Percentiles rank a stretch among this genome's conserved stretches.
phyloP scores from a whole-genome alignment of 2,888 invertebrate genomes.

The Cataglyphis albicans region DNA sequence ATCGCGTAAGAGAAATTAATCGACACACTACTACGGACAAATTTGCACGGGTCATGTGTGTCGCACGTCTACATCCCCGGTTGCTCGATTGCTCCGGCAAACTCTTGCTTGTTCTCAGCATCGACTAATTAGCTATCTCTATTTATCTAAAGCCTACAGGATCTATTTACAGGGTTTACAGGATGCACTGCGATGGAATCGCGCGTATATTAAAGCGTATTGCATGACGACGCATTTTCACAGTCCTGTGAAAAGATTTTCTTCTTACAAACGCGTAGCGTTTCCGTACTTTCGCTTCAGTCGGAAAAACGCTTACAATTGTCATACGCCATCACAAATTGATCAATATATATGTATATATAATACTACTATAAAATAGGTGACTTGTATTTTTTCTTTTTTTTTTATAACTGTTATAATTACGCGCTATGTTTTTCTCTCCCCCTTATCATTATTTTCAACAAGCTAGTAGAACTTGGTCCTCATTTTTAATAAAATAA shows the following conservation, averaged over 20 bases:
- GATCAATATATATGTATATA: not conserved
- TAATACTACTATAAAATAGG: not conserved
- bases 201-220: conserved; percentile 61
- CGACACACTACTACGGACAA: not conserved
- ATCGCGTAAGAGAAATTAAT: conserved; percentile 25
- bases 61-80: not conserved
- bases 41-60: not conserved
- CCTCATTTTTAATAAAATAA: not conserved
- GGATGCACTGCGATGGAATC: conserved; percentile 80
- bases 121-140: conserved; percentile 41
- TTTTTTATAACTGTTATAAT: not conserved
- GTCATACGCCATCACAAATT: not conserved
- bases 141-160: conserved; percentile 68
- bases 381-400: not conserved
- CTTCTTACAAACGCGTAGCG: conserved; percentile 30
- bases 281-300: not conserved
- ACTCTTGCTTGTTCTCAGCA: conserved; percentile 13
- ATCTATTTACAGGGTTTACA: conserved; percentile 79
- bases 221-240: conserved; percentile 53
- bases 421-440: not conserved
- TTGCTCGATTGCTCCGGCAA: not conserved
- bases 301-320: not conserved
- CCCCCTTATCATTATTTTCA: not conserved
- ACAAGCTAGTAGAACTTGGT: not conserved
- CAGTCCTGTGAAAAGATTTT: conserved; percentile 47